phyloP scores from a whole-genome alignment of 2,797 vertebrate genomes.

The Oryzias dopingdopingensis region DNA sequence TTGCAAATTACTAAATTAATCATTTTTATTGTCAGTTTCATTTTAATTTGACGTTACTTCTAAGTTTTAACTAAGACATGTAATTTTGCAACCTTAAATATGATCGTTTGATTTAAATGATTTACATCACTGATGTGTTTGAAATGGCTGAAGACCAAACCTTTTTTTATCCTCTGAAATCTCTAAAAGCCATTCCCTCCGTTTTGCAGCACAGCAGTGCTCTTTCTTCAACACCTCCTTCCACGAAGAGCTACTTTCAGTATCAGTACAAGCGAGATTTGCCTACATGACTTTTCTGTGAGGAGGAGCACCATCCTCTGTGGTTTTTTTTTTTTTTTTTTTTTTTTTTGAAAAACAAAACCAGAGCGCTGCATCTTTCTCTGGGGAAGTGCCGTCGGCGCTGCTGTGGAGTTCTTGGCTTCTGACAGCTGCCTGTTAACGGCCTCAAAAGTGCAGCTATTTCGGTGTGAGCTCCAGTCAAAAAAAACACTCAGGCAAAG shows the following conservation, averaged over 20 bases:
- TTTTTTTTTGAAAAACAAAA: slow-evolving; percentile 50
- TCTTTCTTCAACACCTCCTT: slow-evolving; percentile 13
- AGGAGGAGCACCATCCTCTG: slow-evolving; percentile 21
- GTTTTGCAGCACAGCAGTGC: slow-evolving; percentile 8
- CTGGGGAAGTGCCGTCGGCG: slow-evolving; percentile 50
- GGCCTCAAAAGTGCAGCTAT: slow-evolving; percentile 54
- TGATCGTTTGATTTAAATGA: too few relatives aligned
- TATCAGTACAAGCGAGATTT: slow-evolving; percentile 36
- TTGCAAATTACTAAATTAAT: too few relatives aligned
- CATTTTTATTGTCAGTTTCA: too few relatives aligned
- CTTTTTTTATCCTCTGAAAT: neutral
- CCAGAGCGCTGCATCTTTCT: slow-evolving; percentile 41
- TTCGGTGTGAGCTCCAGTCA: slow-evolving; percentile 48
- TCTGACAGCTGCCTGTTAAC: slow-evolving; percentile 71
- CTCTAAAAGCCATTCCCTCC: slow-evolving; percentile 7
- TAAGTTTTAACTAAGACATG: too few relatives aligned
- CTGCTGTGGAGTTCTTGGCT: slow-evolving; percentile 47
- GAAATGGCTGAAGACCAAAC: too few relatives aligned
- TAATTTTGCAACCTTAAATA: too few relatives aligned
- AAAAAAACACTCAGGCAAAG: slow-evolving; percentile 44
- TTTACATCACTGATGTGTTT: too few relatives aligned
- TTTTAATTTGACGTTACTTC: too few relatives aligned
- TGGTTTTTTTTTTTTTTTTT: slow-evolving; percentile 17
- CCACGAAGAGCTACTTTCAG: slow-evolving; percentile 30
- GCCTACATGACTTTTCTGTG: slow-evolving; percentile 38